phyloP scores from a whole-genome alignment of 2,888 invertebrate genomes.

The Meliscaeva auricollis region DNA sequence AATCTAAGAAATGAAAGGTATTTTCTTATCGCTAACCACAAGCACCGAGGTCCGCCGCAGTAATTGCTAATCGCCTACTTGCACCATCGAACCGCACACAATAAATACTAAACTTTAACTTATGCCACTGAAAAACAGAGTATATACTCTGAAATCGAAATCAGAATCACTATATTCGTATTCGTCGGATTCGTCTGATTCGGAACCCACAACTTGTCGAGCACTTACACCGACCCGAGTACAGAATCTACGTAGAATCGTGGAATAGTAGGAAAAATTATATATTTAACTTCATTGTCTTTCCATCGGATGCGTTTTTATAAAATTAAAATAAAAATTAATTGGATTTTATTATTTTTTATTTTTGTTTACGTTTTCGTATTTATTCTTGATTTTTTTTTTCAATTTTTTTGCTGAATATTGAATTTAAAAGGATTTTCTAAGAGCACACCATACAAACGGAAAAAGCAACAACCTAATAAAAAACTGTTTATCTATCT shows the following conservation, averaged over 20 bases:
- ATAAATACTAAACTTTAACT: constrained; percentile 46
- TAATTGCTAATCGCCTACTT: constrained; percentile 48
- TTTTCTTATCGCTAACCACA: constrained; percentile 52
- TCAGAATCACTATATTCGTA: constrained; percentile 18
- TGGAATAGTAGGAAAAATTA: constrained; percentile 33
- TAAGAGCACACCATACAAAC: neutral
- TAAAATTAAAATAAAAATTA: constrained; percentile 45
- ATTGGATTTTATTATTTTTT: constrained; percentile 60
- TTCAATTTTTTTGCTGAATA: neutral
- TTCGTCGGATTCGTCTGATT: constrained; percentile 54
- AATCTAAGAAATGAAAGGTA: constrained; percentile 28
- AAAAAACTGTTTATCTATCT: constrained; percentile 74
- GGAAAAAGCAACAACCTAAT: constrained; percentile 55
- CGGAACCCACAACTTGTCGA: constrained; percentile 4
- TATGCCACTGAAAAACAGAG: constrained; percentile 33
- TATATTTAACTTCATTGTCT: constrained; percentile 23
- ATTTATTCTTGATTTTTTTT: constrained; percentile 31
- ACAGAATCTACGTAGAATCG: constrained; percentile 50
- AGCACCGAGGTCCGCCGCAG: constrained; percentile 43
- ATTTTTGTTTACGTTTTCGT: constrained; percentile 35
- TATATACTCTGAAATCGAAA: constrained; percentile 51
- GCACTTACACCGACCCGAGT: constrained; percentile 12
- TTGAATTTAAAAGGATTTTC: neutral
- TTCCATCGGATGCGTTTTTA: constrained; percentile 31
- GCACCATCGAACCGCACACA: constrained; percentile 60